Evolutionary conservation across 2,888 invertebrate genomes (phyloP).

Genomic region (Hipparchia semele): DNA sequence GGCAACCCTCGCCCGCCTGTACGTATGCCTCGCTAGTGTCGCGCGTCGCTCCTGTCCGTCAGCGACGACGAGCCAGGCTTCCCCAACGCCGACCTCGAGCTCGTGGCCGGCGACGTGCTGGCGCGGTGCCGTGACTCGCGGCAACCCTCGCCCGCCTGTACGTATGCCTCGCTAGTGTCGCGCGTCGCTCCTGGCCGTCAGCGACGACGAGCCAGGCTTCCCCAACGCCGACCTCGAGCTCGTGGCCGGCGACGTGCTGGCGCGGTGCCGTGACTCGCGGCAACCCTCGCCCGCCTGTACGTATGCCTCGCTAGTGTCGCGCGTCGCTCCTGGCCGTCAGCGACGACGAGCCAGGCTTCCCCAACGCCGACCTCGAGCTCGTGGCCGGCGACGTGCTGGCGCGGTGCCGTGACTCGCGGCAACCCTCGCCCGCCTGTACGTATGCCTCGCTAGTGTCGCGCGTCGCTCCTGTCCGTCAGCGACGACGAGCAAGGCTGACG

Average conservation of each 20-base stretch:
- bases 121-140: too few relatives aligned
- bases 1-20: constrained; percentile 88
- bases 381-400: constrained; percentile 90
- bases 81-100: too few relatives aligned
- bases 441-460: constrained; percentile 81
- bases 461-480: constrained; percentile 89
- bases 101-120: too few relatives aligned
- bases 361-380: constrained; percentile 88
- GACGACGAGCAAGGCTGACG: constrained; percentile 85
- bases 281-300: constrained; percentile 86
- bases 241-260: constrained; percentile 89
- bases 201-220: constrained; percentile 85
- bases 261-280: constrained; percentile 86
- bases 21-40: constrained; percentile 67
- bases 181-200: constrained; percentile 92
- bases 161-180: too few relatives aligned
- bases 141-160: too few relatives aligned
- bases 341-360: constrained; percentile 84
- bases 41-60: constrained; percentile 83
- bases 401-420: constrained; percentile 86
- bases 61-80: too few relatives aligned
- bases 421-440: constrained; percentile 86
- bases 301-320: constrained; percentile 77
- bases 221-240: constrained; percentile 89
- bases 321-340: constrained; percentile 93